Percentiles rank a stretch among this genome's conserved stretches.
Conservation (phyloP, 2,888 invertebrate genomes). For the Physocephala rufipes region DNA sequence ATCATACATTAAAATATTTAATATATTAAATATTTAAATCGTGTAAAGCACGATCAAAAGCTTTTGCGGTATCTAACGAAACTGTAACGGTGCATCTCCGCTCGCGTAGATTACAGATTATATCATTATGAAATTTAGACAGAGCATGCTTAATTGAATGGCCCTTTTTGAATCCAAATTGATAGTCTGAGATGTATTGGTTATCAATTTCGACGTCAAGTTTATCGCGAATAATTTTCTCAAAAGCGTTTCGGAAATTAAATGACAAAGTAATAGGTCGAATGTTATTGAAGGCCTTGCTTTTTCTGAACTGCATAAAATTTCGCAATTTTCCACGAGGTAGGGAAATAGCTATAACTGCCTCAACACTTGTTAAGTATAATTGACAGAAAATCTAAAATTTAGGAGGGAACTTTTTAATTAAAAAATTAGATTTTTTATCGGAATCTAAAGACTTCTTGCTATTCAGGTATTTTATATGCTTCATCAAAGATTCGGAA, state of each 20-base stretch:
- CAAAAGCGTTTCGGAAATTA: neutral
- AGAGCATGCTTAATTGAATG: constrained; percentile 33
- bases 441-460: constrained; percentile 5
- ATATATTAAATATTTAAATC: no score
- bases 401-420: constrained; percentile 21
- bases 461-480: no score
- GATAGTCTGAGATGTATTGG: no score
- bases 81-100: no score
- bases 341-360: constrained; percentile 29
- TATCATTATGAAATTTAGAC: constrained; percentile 38
- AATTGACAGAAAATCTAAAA: constrained; percentile 15
- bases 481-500: no score
- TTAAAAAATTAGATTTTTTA: no score
- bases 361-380: constrained; percentile 34
- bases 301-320: constrained; percentile 23
- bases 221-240: neutral
- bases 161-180: no score
- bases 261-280: constrained; percentile 34
- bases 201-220: no score
- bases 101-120: constrained; percentile 13
- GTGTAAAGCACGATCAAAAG: no score
- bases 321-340: constrained; percentile 14
- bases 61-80: no score
- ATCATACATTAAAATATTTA: no score
- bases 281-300: constrained; percentile 3